These are phyloP conservation scores for Eptesicus fuscus DNA, from an alignment of 2,113 vertebrate species.

Conservation along the genomic window DNA sequence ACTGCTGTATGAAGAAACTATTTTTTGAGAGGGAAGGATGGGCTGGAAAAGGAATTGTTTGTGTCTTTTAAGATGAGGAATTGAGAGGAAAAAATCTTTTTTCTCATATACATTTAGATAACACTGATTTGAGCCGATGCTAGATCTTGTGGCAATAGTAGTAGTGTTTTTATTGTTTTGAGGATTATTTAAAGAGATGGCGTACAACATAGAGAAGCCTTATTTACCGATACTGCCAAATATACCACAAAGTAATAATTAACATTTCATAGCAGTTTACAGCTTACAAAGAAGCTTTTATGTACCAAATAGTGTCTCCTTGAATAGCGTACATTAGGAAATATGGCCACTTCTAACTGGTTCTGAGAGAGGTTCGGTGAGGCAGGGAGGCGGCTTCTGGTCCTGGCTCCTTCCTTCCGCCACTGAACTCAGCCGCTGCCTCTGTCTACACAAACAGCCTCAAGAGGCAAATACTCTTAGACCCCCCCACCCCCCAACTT, in stretches of 20 bases:
- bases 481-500: neutral
- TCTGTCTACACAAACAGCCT: neutral
- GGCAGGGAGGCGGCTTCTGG: neutral
- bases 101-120: neutral
- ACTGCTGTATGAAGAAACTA: neutral
- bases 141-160: neutral
- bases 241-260: neutral
- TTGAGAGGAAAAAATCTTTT: neutral
- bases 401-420: neutral
- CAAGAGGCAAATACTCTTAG: neutral
- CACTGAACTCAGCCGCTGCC: neutral
- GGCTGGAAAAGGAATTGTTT: neutral
- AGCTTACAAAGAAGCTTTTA: neutral
- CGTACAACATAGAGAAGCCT: neutral
- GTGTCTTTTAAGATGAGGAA: conserved; percentile 11
- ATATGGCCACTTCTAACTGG: neutral
- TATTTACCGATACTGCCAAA: neutral
- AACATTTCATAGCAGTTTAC: neutral
- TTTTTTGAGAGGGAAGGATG: neutral
- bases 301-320: neutral
- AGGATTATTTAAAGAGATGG: neutral
- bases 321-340: neutral
- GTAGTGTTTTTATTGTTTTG: neutral
- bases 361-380: neutral
- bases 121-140: neutral